phyloP scores from a whole-genome alignment of 2,888 invertebrate genomes.

The Pyrrhia umbra region DNA sequence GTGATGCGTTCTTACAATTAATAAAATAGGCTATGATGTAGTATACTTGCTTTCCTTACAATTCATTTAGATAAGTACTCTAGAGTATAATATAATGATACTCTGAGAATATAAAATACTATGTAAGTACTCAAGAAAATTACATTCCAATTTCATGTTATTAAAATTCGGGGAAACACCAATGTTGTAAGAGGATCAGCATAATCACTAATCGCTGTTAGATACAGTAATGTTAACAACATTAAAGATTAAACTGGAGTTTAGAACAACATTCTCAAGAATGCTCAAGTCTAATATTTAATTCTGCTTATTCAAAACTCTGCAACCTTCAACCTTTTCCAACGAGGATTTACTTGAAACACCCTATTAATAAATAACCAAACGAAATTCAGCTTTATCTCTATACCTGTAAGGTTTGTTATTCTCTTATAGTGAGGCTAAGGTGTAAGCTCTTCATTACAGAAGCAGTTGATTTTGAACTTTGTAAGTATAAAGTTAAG shows the following conservation, averaged over 20 bases:
- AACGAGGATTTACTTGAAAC: constrained; percentile 46
- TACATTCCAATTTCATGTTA: background rate
- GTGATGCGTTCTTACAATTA: no score
- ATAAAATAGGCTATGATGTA: no score
- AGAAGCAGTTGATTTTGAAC: constrained; percentile 31
- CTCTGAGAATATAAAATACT: no score
- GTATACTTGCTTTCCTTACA: no score
- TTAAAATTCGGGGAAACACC: constrained; percentile 1
- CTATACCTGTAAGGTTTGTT: background rate
- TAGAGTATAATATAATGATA: no score
- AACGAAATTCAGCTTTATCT: constrained; percentile 6
- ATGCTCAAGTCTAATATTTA: constrained; percentile 60
- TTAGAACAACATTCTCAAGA: constrained; percentile 57
- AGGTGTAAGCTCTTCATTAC: constrained; percentile 38
- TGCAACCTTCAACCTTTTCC: constrained; percentile 55
- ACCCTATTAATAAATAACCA: constrained; percentile 34
- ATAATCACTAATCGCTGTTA: constrained; percentile 51
- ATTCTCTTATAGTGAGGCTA: background rate
- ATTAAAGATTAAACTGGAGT: constrained; percentile 56
- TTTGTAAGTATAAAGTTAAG: background rate
- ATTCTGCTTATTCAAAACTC: constrained; percentile 59
- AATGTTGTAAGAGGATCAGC: constrained; percentile 22
- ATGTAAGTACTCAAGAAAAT: background rate
- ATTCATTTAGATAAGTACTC: no score
- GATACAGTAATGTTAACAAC: constrained; percentile 50